Conservation (phyloP, 2,888 invertebrate species). For the Crossocerus cetratus region DNA sequence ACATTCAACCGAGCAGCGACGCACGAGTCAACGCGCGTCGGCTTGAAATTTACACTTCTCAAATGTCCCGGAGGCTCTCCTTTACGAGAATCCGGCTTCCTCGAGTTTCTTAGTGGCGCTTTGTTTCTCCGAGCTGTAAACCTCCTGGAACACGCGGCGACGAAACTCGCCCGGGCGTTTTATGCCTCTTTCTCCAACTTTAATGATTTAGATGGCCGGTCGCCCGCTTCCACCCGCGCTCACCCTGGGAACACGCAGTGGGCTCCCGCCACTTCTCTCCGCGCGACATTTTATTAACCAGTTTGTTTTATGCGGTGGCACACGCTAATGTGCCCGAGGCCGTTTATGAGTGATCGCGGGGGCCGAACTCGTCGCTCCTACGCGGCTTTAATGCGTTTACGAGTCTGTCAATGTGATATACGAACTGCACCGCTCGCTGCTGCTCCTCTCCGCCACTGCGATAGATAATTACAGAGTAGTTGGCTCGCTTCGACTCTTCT, state of each 20-base stretch:
- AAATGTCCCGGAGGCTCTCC: too few relatives aligned
- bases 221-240: background rate
- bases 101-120: constrained; percentile 4
- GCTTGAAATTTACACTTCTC: too few relatives aligned
- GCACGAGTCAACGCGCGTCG: too few relatives aligned
- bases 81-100: too few relatives aligned
- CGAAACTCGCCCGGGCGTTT: constrained; percentile 17
- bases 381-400: background rate
- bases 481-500: too few relatives aligned
- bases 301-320: constrained; percentile 25
- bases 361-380: background rate
- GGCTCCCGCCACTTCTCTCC: constrained; percentile 5
- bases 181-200: constrained; percentile 13
- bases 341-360: background rate
- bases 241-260: background rate
- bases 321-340: constrained; percentile 22
- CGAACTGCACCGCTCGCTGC: background rate
- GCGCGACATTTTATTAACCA: constrained; percentile 34
- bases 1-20: too few relatives aligned
- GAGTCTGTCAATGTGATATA: constrained; percentile 5
- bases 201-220: constrained; percentile 20
- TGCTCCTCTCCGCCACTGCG: background rate
- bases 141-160: constrained; percentile 13
- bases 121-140: constrained; percentile 34
- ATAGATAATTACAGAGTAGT: constrained; percentile 4